A percentile compares a stretch with the other conserved stretches of the same genome.
Conservation (phyloP, 2,113 vertebrate genomes). For the Notechis scutatus region DNA sequence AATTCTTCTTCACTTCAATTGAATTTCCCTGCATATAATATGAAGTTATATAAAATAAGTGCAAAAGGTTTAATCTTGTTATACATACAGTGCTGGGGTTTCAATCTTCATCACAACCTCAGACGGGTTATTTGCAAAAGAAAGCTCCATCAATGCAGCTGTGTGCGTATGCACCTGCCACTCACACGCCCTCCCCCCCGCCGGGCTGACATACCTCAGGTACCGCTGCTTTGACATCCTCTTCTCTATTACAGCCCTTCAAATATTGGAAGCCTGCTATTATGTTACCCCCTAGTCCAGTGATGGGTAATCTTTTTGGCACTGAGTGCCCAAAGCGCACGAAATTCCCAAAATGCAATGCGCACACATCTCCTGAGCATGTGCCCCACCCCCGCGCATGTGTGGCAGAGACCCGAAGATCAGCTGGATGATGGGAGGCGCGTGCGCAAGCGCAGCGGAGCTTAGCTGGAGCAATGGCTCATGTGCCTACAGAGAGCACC, state of each 20-base stretch:
- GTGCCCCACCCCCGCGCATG: no score
- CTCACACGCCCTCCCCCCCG: neutral
- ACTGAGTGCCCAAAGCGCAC: no score
- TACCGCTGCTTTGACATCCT: neutral
- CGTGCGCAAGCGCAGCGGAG: no score
- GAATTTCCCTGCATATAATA: neutral
- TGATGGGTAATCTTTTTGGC: no score
- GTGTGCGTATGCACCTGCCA: neutral
- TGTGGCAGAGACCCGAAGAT: no score
- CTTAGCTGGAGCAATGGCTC: no score
- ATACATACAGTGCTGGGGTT: neutral
- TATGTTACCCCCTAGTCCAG: neutral
- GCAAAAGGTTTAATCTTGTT: neutral
- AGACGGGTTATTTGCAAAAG: neutral
- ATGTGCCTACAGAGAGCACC: no score
- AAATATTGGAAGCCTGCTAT: neutral
- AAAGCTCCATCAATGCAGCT: neutral
- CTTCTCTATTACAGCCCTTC: neutral
- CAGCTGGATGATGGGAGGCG: no score
- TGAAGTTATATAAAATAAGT: neutral
- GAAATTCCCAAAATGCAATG: no score
- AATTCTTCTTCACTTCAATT: neutral
- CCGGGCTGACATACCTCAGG: neutral
- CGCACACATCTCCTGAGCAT: no score
- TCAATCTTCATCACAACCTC: neutral